These are phyloP conservation scores for Drosophila arizonae DNA, from an alignment of 1,140 invertebrate species.

Conservation along the genomic window DNA sequence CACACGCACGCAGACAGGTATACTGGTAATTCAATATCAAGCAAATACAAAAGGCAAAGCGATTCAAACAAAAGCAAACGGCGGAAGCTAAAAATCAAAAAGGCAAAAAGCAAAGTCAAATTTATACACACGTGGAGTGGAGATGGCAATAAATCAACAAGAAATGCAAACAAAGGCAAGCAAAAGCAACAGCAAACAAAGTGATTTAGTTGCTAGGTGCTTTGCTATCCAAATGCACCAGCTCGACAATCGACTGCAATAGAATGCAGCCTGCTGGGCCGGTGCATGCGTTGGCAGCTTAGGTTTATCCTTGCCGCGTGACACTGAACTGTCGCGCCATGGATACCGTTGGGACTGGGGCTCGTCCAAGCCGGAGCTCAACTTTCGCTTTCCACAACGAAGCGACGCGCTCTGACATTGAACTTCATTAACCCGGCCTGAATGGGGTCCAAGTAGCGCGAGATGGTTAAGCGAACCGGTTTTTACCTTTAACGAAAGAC, in stretches of 20 bases:
- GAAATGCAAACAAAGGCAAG: not conserved
- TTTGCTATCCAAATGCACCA: not conserved
- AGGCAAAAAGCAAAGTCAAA: constrained; percentile 14
- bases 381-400: constrained; percentile 28
- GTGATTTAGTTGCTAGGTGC: constrained; percentile 12
- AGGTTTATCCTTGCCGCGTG: constrained; percentile 16
- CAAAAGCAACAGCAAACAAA: constrained; percentile 2
- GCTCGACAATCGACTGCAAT: not conserved
- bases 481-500: constrained; percentile 50
- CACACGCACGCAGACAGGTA: not conserved
- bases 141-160: constrained; percentile 19
- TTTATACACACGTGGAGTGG: constrained; percentile 26
- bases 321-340: constrained; percentile 15
- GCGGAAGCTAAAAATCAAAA: constrained; percentile 33
- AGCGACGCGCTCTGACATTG: constrained; percentile 25
- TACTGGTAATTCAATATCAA: constrained; percentile 2
- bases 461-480: constrained; percentile 16
- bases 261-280: not conserved
- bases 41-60: constrained; percentile 25
- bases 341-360: constrained; percentile 2
- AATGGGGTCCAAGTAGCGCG: constrained; percentile 12
- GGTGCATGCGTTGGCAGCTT: not conserved
- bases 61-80: constrained; percentile 29
- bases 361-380: not conserved
- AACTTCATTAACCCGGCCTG: constrained; percentile 34